Evolutionary conservation across 2,797 vertebrate genomes (phyloP).

Genomic region (Melanotaenia maccullochi): DNA sequence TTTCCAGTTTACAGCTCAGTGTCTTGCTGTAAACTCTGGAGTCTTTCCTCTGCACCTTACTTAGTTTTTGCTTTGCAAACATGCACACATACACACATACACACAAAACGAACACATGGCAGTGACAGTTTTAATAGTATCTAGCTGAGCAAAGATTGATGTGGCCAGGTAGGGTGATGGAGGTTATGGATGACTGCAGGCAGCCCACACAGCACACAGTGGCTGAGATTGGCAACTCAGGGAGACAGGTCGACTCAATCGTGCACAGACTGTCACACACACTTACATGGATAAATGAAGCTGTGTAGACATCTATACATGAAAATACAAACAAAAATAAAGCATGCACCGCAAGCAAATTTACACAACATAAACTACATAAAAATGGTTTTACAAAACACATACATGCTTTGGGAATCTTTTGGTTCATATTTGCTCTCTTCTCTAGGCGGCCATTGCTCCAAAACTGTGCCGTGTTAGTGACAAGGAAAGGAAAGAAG

Average conservation of each 20-base stretch:
- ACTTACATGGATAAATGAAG: neutral
- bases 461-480: constrained; percentile 62
- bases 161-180: no score
- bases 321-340: neutral
- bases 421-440: constrained; percentile 84
- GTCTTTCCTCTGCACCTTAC: constrained; percentile 73
- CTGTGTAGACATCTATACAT: no score
- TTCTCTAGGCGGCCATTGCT: constrained; percentile 90
- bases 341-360: constrained; percentile 2
- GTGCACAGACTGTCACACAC: no score
- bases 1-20: constrained; percentile 86
- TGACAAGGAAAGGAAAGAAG: constrained; percentile 72
- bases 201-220: no score
- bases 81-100: constrained; percentile 1
- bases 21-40: constrained; percentile 89
- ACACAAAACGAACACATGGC: neutral
- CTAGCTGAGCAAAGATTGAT: no score
- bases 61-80: constrained; percentile 31
- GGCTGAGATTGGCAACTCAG: no score
- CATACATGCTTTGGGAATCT: constrained; percentile 55
- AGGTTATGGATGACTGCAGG: no score
- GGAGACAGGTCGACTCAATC: no score
- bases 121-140: no score
- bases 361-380: neutral
- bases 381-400: constrained; percentile 3